phyloP scores from a whole-genome alignment of 2,113 vertebrate species.

The Machaerirhynchus nigripectus region DNA sequence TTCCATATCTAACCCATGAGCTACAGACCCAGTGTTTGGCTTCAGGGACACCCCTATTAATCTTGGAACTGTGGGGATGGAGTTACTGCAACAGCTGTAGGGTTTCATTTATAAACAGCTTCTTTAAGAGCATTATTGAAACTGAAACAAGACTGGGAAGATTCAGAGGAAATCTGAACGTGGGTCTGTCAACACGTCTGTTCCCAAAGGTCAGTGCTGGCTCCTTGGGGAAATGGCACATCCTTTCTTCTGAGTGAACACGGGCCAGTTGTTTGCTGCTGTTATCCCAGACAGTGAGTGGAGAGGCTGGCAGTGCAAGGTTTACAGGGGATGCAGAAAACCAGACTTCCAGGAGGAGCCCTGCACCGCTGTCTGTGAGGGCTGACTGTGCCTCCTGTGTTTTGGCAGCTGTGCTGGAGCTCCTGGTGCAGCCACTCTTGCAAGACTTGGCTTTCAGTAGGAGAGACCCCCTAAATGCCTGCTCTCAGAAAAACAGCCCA shows the following conservation, averaged over 20 bases:
- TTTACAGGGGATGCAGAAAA: neutral
- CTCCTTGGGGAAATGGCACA: neutral
- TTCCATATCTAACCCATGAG: neutral
- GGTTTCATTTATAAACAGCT: neutral
- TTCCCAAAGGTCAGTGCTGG: neutral
- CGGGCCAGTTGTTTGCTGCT: neutral
- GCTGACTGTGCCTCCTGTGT: neutral
- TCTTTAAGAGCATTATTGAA: neutral
- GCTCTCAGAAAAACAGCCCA: neutral
- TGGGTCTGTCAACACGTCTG: neutral
- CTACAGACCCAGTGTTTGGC: neutral
- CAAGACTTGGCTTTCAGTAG: neutral
- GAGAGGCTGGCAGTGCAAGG: neutral
- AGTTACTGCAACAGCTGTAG: neutral
- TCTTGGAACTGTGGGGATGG: neutral
- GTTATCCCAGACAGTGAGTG: neutral
- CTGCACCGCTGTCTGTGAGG: accelerated
- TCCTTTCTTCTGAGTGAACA: slow-evolving; percentile 8
- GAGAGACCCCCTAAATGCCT: neutral
- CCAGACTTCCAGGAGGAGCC: neutral
- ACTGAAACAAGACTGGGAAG: slow-evolving; percentile 42
- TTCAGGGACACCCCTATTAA: neutral
- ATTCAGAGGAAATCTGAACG: slow-evolving; percentile 19
- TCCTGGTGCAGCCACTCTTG: accelerated
- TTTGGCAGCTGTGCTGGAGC: neutral